phyloP scores from a whole-genome alignment of 2,888 invertebrate species.

The Anoplius nigerrimus region DNA sequence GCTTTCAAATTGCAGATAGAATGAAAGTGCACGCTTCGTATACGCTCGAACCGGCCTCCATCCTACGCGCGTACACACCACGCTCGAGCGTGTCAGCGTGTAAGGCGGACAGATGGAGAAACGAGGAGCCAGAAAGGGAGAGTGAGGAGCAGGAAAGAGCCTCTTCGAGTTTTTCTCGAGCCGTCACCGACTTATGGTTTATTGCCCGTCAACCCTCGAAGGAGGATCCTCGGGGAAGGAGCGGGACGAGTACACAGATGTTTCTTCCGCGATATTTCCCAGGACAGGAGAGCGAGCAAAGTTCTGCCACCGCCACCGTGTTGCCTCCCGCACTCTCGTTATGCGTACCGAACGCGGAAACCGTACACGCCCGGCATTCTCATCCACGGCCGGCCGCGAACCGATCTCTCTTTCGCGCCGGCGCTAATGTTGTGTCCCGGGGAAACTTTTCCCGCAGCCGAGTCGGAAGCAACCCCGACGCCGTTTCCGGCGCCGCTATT shows the following conservation, averaged over 20 bases:
- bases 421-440: too few species aligned
- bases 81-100: background rate
- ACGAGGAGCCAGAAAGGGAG: constrained; percentile 6
- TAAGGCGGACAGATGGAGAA: constrained; percentile 4
- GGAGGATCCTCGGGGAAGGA: constrained; percentile 48
- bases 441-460: too few species aligned
- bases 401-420: too few species aligned
- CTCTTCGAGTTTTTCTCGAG: constrained; percentile 52
- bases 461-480: too few species aligned
- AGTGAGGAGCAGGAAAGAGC: constrained; percentile 41
- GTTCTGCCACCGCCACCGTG: constrained; percentile 38
- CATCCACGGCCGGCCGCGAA: too few species aligned
- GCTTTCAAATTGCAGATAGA: constrained; percentile 1
- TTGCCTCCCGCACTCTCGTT: constrained; percentile 10
- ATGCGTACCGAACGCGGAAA: too few species aligned
- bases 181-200: constrained; percentile 62
- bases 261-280: constrained; percentile 57
- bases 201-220: constrained; percentile 53
- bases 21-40: too few species aligned
- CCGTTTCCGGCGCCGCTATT: too few species aligned
- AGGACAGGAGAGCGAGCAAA: constrained; percentile 44
- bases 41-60: background rate
- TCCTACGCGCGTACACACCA: background rate
- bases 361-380: too few species aligned
- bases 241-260: constrained; percentile 59